phyloP scores from a whole-genome alignment of 2,888 invertebrate species.

The Muscina levida region DNA sequence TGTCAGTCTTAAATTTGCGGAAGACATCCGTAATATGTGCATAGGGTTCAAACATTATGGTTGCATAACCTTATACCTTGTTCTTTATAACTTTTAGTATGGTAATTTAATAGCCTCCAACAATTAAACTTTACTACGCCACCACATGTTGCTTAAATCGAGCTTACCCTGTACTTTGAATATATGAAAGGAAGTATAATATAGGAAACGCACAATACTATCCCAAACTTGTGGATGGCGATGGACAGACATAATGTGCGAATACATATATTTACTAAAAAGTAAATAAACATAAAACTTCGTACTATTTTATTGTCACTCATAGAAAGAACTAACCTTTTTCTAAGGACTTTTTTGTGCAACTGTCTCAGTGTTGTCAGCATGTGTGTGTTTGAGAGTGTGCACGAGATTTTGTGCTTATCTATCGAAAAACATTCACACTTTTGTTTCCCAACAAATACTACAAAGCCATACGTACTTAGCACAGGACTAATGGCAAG shows the following conservation, averaged over 20 bases:
- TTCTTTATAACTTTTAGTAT: too few relatives aligned
- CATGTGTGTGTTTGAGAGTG: not conserved
- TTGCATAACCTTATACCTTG: too few relatives aligned
- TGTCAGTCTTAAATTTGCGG: too few relatives aligned
- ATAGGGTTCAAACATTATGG: too few relatives aligned
- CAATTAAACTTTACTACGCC: too few relatives aligned
- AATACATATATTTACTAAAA: not conserved
- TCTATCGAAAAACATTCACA: slow-evolving; percentile 59
- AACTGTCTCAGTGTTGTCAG: slow-evolving; percentile 8
- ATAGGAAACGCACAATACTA: slow-evolving; percentile 10
- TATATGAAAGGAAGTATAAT: slow-evolving; percentile 29
- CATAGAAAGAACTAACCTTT: slow-evolving; percentile 25
- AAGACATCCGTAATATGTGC: too few relatives aligned
- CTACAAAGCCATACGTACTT: not conserved
- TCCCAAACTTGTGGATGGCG: not conserved
- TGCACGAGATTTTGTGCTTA: slow-evolving; percentile 41
- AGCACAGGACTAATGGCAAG: not conserved
- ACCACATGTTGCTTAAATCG: too few relatives aligned
- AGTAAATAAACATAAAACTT: slow-evolving; percentile 23
- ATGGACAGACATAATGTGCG: not conserved
- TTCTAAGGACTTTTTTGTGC: not conserved
- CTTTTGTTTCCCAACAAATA: slow-evolving; percentile 21
- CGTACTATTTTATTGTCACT: slow-evolving; percentile 23
- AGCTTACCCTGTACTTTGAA: too few relatives aligned
- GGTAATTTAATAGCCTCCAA: too few relatives aligned